These are phyloP conservation scores for Perizoma affinitatum DNA, from an alignment of 2,888 invertebrate species.

Conservation along the genomic window DNA sequence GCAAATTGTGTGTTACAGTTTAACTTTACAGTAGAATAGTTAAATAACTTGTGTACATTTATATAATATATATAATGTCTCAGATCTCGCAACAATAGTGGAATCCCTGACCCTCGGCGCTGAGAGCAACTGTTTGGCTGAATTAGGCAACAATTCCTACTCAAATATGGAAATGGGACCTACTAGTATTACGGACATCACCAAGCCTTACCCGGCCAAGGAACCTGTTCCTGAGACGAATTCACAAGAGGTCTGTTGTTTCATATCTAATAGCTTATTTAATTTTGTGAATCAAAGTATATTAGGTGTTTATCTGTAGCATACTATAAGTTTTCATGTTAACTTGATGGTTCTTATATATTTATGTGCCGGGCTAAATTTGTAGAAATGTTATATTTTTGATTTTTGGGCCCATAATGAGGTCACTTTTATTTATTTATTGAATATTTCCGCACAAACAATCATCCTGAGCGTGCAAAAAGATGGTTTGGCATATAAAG, in stretches of 20 bases:
- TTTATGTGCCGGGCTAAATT: too few relatives aligned
- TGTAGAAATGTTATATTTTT: too few relatives aligned
- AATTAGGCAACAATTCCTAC: slow-evolving; percentile 72
- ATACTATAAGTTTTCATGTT: too few relatives aligned
- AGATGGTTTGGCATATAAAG: too few relatives aligned
- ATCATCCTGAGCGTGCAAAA: too few relatives aligned
- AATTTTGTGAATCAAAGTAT: slow-evolving; percentile 1
- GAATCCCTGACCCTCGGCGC: slow-evolving; percentile 90
- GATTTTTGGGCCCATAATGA: too few relatives aligned
- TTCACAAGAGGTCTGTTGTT: slow-evolving; percentile 65
- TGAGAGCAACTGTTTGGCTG: slow-evolving; percentile 83
- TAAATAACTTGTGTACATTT: too few relatives aligned
- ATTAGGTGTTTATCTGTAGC: not conserved
- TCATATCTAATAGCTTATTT: not conserved
- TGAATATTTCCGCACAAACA: too few relatives aligned
- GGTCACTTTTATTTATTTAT: too few relatives aligned
- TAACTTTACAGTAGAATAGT: too few relatives aligned
- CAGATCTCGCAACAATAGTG: slow-evolving; percentile 93
- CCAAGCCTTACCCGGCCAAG: slow-evolving; percentile 80
- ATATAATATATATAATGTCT: not conserved
- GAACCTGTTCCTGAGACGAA: slow-evolving; percentile 72
- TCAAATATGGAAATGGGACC: slow-evolving; percentile 84
- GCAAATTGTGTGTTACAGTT: too few relatives aligned
- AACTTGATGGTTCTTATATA: too few relatives aligned
- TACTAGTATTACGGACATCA: slow-evolving; percentile 79